Evolutionary conservation across 2,113 vertebrate species (phyloP), one percentile per base, ranked within the genome.

Genomic region (Gobiocypris rarus): DNA sequence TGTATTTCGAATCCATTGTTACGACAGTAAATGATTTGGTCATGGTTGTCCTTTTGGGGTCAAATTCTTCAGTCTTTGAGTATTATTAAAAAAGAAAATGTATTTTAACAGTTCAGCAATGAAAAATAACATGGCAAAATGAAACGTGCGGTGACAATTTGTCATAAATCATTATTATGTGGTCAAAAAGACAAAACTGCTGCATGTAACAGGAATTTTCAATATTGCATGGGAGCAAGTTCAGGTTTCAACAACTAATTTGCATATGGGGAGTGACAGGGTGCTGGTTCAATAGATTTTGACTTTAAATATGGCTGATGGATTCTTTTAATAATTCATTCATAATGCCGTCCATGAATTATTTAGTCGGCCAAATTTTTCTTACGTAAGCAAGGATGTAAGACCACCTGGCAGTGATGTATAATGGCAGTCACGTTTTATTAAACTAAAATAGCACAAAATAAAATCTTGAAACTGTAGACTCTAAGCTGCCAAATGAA

Each of bases 241-340:
- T 87, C 85, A 56, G 83, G 88, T 89, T 85, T 82, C 83, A 81
- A 85, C 88, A 92, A 87, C 74, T 84, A 82, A 90, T 89, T 93
- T 92, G 91, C 89, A 94, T 91, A 93, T 91, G 89, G 91, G 90
- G 85, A 86, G 82, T 89, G 89, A 90, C 89, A 89, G 92, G 91
- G 92, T 92, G 91, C 90, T 91, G 92, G 90, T 91, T 87, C 88
- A 92, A 93, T 94, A 92, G 92, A 94, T 95, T 94, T 85, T 93
- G 91, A 93, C 89, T 90, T 95, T 94, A 93, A 93, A 94, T 92
- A 92, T 91, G 91, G 92, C 93, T 90, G 91, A 91, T 90, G 91
- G 91, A 93, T 90, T 92, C 84, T 92, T 93, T 95, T 93, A 95
- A 95, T 95, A 94, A 94, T 95, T 93, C 91, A 94, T 94, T 91